Evolutionary conservation across 2,113 vertebrate species (phyloP), one percentile per base, ranked within the genome.

Genomic region (Eublepharis macularius): DNA sequence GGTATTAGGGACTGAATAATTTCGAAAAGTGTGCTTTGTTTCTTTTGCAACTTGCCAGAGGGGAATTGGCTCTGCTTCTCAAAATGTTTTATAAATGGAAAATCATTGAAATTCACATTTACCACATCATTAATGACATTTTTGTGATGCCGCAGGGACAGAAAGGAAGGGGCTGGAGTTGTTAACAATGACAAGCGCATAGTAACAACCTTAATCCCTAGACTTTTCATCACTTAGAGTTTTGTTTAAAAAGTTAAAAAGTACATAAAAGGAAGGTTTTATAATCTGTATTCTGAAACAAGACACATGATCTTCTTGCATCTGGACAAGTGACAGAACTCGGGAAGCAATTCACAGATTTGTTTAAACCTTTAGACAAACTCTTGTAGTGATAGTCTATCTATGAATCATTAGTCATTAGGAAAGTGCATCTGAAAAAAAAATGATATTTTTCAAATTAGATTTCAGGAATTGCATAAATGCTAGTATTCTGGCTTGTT

Each of bases 1-100:
- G 9, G 77, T 86, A 9, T 47, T 80, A 88, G 87, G 60, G 82
- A 51, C 14, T 90, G 63, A 86, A 72, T 87, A 90, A 89, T 78
- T 84, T 81, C 32, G 86, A 94, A 90, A 77, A 13, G 2, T 51
- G 14, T 49, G 72, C 85, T 68, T 70, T 80, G 80, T 32, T 36
- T 13, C 39, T 41, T 41, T 29, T 16, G 2, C 32, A 32, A 76
- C 1, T 54, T 89, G 26, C 24, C 5, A 6, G 60, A 85, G 79
- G 0, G 66, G 86, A 80, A 63, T 47, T 36, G 73, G 1, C 36
- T n/a, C 6, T 19, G 4, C 68, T 89, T 89, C n/a, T 39, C 73
- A 84, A 79, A 87, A 68, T 3, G 34, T 70, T 9, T 0, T 73
- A 79, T 68, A 86, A 79, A 86, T 76, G 0, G 80, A 80, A 93